A percentile compares a stretch with the other conserved stretches of the same genome.
Conservation (phyloP, 2,888 invertebrate genomes). For the Autographa pulchrina region DNA sequence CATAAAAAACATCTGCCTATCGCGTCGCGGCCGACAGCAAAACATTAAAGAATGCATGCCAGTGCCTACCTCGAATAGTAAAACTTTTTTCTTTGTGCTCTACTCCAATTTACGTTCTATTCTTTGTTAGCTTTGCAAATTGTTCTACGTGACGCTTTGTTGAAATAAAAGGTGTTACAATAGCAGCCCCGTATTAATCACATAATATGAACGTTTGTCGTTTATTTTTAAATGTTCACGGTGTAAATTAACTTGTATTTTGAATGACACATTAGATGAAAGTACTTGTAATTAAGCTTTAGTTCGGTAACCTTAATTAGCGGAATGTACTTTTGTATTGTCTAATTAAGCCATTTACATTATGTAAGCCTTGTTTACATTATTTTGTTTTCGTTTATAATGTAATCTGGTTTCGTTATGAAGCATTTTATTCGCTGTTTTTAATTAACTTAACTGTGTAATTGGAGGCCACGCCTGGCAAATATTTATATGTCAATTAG, state of each 20-base stretch:
- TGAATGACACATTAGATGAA: neutral
- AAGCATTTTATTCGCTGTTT: too few species aligned
- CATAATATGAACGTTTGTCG: neutral
- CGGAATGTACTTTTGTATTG: neutral
- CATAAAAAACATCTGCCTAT: slow-evolving; percentile 2
- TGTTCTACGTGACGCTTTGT: slow-evolving; percentile 34
- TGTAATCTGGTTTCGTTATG: too few species aligned
- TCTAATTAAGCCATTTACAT: neutral
- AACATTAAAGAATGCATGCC: slow-evolving; percentile 5
- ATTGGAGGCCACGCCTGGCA: too few species aligned
- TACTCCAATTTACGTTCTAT: slow-evolving; percentile 43
- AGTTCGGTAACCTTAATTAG: neutral
- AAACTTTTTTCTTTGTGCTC: neutral
- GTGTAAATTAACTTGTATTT: neutral
- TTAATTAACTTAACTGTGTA: too few species aligned
- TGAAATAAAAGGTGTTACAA: slow-evolving; percentile 14
- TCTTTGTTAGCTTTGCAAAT: slow-evolving; percentile 37
- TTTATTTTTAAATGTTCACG: neutral
- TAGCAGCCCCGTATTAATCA: neutral
- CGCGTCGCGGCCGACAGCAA: neutral
- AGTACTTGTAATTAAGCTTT: neutral
- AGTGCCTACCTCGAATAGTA: neutral
- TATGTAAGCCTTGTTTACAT: neutral
- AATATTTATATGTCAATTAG: too few species aligned
- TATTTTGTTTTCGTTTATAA: neutral